Evolutionary conservation across 2,888 invertebrate species (phyloP), one percentile per base, ranked within the genome.

Genomic region (Ormyrus pomaceus): DNA sequence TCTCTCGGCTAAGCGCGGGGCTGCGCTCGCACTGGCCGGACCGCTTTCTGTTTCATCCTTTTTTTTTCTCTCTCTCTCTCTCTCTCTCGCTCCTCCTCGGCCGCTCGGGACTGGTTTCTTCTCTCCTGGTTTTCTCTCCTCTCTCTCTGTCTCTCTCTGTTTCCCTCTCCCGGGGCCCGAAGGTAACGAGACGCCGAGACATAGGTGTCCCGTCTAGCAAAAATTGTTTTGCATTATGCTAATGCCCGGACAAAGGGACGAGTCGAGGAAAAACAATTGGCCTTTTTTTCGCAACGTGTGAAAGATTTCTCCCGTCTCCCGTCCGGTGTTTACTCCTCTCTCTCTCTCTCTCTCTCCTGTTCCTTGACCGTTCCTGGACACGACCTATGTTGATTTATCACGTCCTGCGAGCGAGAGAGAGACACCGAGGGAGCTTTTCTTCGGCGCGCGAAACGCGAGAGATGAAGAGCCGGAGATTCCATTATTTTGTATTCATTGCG

Each of bases 31-130:
- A 89, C 90, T 85, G 88, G 89, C 88, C 87, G 86, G 86, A 90
- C 90, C 88, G 89, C 90, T 90, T 90, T 90, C 90, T 89, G 88
- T 87, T 88, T 89, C 84, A 86, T 86, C 87, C 86, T 86, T 88
- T 86, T 84, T 82, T 59, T 34, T n/a, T n/a, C 69, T 70, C 55
- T 61, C 62, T 34, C 19, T 78, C 68, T 74, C 65, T 80, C 78
- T 68, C 77, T 73, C 70, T 83, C 83, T 82, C 82, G 78, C 82
- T 83, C 82, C 53, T 45, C 55, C 19, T 62, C 75, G 19, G 66
- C 55, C 46, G 66, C 82, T 19, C 19, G 68, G 61, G 80, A 73
- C 81, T 81, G 81, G 79, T 80, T 74, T 68, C 53, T 34, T 53
- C 53, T n/a, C 48, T 45, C 46, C 34, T 34, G 34, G 34, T 34